phyloP scores from a whole-genome alignment of 2,797 vertebrate species.

The Pachyuromys duprasi region DNA sequence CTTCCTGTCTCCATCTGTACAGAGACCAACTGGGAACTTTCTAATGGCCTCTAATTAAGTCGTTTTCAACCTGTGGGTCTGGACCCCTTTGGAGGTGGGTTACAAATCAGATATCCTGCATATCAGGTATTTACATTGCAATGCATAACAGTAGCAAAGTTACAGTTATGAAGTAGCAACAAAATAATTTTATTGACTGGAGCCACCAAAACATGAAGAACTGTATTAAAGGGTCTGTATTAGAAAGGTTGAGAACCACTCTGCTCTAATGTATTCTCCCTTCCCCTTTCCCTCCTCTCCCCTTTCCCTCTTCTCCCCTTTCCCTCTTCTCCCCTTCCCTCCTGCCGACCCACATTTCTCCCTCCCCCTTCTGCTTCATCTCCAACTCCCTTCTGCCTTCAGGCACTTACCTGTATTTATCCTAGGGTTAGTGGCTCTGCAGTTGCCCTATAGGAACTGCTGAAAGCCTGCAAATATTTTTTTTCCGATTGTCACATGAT shows the following conservation, averaged over 20 bases:
- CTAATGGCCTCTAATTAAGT: neutral
- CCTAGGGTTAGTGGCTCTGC: neutral
- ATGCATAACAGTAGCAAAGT: neutral
- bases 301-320: no score
- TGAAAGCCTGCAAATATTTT: neutral
- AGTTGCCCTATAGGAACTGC: neutral
- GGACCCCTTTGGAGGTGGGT: neutral
- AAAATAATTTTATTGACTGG: neutral
- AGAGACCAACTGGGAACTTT: constrained; percentile 1
- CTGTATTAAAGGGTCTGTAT: neutral
- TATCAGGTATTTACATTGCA: neutral
- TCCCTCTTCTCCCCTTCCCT: no score
- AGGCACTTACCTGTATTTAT: no score
- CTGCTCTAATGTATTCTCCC: neutral
- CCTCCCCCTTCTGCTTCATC: neutral
- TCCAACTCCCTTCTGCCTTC: neutral
- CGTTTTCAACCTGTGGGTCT: no score
- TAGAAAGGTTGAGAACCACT: neutral
- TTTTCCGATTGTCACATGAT: neutral
- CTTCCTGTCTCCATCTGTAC: neutral
- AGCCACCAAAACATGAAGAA: neutral
- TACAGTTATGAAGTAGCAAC: neutral
- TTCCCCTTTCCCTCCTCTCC: neutral
- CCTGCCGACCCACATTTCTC: neutral
- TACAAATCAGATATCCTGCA: neutral